Percentiles rank a stretch among this genome's conserved stretches.
phyloP scores from a whole-genome alignment of 2,113 vertebrate species.

The Limanda limanda region DNA sequence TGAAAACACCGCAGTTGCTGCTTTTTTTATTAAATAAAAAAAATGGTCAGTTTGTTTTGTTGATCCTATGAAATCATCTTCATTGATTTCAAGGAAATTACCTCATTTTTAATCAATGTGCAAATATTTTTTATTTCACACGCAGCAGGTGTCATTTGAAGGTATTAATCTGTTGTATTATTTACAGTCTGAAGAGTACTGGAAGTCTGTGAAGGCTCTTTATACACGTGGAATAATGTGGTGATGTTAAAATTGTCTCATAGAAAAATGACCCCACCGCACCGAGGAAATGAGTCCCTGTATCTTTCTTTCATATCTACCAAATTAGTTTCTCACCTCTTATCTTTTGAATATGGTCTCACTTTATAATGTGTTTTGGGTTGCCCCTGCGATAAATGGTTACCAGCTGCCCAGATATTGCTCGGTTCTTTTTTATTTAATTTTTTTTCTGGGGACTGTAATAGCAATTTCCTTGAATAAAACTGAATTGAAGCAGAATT shows the following conservation, averaged over 20 bases:
- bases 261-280: conserved; percentile 53
- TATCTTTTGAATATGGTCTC: conserved; percentile 66
- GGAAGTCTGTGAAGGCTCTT: conserved; percentile 33
- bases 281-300: conserved; percentile 62
- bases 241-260: conserved; percentile 44
- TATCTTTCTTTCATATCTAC: conserved; percentile 60
- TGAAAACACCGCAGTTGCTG: conserved; percentile 3
- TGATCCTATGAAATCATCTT: conserved; percentile 7
- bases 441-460: conserved; percentile 31
- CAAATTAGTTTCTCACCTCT: conserved; percentile 71
- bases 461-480: conserved; percentile 58
- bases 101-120: conserved; percentile 22
- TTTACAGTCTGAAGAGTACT: conserved; percentile 10
- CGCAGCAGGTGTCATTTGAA: conserved; percentile 17
- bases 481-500: conserved; percentile 57
- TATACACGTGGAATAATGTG: conserved; percentile 28
- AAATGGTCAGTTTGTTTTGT: background rate
- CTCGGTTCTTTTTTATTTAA: conserved; percentile 29
- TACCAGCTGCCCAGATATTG: conserved; percentile 60
- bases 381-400: conserved; percentile 58
- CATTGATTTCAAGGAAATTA: conserved; percentile 17
- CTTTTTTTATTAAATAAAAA: conserved; percentile 7
- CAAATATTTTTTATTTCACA: conserved; percentile 11
- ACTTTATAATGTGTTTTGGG: conserved; percentile 65
- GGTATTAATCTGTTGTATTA: conserved; percentile 15